These are phyloP conservation scores for Dromaius novaehollandiae DNA, from an alignment of 2,113 vertebrate species.

Conservation along the genomic window DNA sequence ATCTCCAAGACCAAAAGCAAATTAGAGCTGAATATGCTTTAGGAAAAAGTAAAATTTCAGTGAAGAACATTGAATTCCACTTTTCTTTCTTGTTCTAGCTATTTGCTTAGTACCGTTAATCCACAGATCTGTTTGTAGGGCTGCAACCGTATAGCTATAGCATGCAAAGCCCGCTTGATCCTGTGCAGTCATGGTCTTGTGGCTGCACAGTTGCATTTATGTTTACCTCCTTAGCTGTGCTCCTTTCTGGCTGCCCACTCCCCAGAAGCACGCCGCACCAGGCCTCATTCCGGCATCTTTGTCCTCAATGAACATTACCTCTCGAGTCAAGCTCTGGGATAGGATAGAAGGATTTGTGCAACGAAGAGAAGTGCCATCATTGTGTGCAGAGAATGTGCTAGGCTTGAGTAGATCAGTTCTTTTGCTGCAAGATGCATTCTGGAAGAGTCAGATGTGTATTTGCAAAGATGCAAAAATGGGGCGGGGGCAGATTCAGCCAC, in stretches of 20 bases:
- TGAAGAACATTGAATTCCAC: accelerated
- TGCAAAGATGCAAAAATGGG: neutral
- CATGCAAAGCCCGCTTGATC: neutral
- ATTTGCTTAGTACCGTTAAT: neutral
- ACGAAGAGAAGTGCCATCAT: no score
- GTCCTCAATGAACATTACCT: neutral
- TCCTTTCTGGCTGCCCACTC: neutral
- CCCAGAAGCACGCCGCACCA: accelerated
- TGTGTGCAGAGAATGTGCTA: accelerated
- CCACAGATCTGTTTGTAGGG: neutral
- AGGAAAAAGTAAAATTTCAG: neutral
- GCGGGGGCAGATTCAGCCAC: neutral
- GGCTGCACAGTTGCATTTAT: neutral
- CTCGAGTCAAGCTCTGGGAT: accelerated
- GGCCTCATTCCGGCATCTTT: neutral
- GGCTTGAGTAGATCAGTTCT: neutral
- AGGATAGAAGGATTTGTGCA: neutral
- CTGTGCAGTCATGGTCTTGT: neutral
- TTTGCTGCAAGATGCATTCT: accelerated
- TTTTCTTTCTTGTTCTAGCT: neutral
- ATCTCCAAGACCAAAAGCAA: neutral
- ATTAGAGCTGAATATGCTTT: neutral
- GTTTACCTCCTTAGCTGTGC: accelerated
- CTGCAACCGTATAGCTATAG: neutral
- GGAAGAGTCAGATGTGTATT: neutral